A percentile compares a stretch with the other conserved stretches of the same genome.
Conservation (phyloP, 2,113 vertebrate species). For the Apistogramma diplotaenia region DNA sequence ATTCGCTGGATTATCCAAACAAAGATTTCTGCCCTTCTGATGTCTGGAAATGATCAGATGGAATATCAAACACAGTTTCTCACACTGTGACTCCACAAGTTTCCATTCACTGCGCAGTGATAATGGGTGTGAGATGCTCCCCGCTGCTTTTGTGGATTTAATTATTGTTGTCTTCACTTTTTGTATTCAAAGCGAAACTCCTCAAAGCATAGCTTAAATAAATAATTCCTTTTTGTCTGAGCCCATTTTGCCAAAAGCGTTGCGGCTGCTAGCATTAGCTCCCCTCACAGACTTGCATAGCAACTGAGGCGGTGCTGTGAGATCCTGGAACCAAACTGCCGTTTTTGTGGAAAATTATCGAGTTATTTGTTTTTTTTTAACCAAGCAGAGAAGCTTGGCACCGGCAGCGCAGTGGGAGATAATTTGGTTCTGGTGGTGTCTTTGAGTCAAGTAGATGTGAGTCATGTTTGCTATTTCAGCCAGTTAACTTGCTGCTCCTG, state of each 20-base stretch:
- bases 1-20: neutral
- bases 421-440: constrained; percentile 21
- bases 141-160: constrained; percentile 16
- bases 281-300: constrained; percentile 14
- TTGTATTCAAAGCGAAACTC: constrained; percentile 37
- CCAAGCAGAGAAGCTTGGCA: neutral
- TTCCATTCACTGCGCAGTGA: neutral
- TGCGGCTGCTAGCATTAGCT: constrained; percentile 19
- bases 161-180: constrained; percentile 21
- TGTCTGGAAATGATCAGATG: neutral
- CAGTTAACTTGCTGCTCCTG: constrained; percentile 33
- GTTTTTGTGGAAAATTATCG: neutral
- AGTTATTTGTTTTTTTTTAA: neutral
- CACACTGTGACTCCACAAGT: neutral
- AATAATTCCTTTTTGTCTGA: constrained; percentile 49
- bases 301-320: constrained; percentile 1
- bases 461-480: constrained; percentile 47
- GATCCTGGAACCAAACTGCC: neutral
- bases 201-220: constrained; percentile 39
- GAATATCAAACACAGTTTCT: neutral
- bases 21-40: neutral
- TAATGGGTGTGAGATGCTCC: neutral
- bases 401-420: neutral
- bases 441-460: constrained; percentile 22
- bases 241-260: constrained; percentile 36